phyloP scores from a whole-genome alignment of 1,140 invertebrate genomes.

The Nymphalis io region DNA sequence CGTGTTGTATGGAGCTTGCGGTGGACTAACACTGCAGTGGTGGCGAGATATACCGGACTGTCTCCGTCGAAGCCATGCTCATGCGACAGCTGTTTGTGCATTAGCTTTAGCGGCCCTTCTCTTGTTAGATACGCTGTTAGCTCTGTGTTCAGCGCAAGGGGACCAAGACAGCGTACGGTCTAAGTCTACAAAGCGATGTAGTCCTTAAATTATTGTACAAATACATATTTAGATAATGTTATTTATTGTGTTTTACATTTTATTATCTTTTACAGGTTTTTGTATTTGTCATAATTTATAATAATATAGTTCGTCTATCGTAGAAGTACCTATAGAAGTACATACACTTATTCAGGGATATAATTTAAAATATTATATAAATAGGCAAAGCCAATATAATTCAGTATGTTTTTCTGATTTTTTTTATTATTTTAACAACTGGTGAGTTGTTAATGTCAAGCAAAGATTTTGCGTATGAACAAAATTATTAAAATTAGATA shows the following conservation, averaged over 20 bases:
- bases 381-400: no score
- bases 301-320: background rate
- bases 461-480: no score
- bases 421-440: no score
- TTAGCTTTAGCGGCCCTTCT: conserved; percentile 55
- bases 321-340: no score
- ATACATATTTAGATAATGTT: background rate
- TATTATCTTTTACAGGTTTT: no score
- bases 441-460: no score
- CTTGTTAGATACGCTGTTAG: conserved; percentile 54
- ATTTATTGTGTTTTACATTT: no score
- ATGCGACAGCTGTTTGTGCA: conserved; percentile 53
- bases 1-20: conserved; percentile 56
- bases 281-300: background rate
- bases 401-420: no score
- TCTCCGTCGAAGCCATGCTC: conserved; percentile 47
- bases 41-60: conserved; percentile 55
- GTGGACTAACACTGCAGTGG: conserved; percentile 47
- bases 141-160: conserved; percentile 56
- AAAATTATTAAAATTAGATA: no score
- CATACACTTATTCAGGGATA: no score
- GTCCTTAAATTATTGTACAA: conserved; percentile 21
- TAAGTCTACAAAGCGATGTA: conserved; percentile 39
- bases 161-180: conserved; percentile 52
- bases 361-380: no score